Base-by-base conservation (phyloP, 1,140 invertebrate species). In the Tetramorium parvispinum region DNA sequence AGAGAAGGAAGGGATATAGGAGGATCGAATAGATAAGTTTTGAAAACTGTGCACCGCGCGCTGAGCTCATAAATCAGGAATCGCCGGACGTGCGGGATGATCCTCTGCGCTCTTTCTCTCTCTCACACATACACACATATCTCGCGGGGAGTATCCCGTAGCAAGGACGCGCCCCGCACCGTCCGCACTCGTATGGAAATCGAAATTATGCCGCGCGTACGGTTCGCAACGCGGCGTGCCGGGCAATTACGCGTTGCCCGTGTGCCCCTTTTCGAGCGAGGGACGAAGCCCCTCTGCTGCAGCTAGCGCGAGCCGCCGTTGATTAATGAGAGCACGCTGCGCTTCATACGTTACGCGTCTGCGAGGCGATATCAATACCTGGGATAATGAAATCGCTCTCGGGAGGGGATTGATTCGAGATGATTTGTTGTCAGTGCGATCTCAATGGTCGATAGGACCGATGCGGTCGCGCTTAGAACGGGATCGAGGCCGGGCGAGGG, bases 31-130 rank as follows among this genome's bases (percentile, higher is more conserved):
- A 85, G 76, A 86, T 86, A 89, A 90, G 57, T 89, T 90, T 90
- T 90, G 77, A 87, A 87, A 90, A 78, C 37, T 76, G 32, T 7
- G 43, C 55, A 40, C 32, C 37, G 37, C 18, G 65, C 43, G 65
- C 83, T 63, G 85, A 86, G 86, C 88, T 92, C 92, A 92, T 93
- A 92, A 93, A 93, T 93, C 91, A 93, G 91, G 87, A 92, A 92
- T 89, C 90, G 75, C 65, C 40, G 70, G 82, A 86, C 88, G 76
- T 86, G 87, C 87, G 51, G 88, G 87, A 87, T 88, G 78, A 88
- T 81, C 89, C 68, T 85, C 71, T 43, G 43, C 32, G 32, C 43
- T 43, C 40, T 43, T 7, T 3, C 7, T 32, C 66, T 66, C 78
- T 46, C 49, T 46, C 32, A 32, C 32, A 32, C 32, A 32, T 3